These are phyloP conservation scores for Sterna hirundo DNA, from an alignment of 2,113 vertebrate species.

Conservation along the genomic window DNA sequence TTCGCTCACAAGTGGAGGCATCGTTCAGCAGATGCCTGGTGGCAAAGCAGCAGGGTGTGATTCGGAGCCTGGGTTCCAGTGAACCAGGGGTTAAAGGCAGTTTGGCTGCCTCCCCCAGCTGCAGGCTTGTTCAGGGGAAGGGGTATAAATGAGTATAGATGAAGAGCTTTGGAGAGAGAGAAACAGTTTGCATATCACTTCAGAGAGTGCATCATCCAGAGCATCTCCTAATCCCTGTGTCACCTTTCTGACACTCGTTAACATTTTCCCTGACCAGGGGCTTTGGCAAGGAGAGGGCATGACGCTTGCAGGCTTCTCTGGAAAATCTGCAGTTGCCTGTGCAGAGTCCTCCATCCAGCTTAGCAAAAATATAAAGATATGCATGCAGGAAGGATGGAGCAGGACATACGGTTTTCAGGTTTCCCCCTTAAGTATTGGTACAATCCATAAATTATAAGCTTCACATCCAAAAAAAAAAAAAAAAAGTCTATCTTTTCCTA, in stretches of 20 bases:
- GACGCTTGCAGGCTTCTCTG: neutral
- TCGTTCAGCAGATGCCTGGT: rapidly evolving
- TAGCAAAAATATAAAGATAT: neutral
- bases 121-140: neutral
- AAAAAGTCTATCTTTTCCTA: neutral
- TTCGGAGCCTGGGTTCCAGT: neutral
- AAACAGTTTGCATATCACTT: neutral
- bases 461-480: neutral
- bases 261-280: neutral
- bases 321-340: neutral
- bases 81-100: neutral
- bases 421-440: neutral
- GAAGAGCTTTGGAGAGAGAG: neutral
- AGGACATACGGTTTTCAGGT: neutral
- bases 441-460: neutral
- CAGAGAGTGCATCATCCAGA: neutral
- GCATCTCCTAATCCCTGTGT: neutral
- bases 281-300: neutral
- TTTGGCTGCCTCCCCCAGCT: neutral
- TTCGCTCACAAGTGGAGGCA: neutral
- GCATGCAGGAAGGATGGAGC: neutral
- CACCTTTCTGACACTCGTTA: neutral
- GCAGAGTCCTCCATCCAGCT: neutral
- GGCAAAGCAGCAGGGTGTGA: neutral
- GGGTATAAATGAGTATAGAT: neutral